Percentiles rank a stretch among this genome's conserved stretches.
phyloP scores from a whole-genome alignment of 2,888 invertebrate genomes.

The Doris montereyensis region DNA sequence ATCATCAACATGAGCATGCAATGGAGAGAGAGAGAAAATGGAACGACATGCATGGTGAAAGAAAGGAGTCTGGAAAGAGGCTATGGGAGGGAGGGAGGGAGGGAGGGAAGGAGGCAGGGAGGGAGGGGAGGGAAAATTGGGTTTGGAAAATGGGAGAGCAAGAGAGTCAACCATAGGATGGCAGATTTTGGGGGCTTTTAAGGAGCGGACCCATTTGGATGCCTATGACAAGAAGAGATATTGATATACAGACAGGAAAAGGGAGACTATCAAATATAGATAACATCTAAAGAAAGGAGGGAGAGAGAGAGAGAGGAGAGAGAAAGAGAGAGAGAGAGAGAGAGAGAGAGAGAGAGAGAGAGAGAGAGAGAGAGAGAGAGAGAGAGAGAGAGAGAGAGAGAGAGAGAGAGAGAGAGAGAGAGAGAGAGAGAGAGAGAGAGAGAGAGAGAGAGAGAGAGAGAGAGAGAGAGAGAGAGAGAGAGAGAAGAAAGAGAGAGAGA shows the following conservation, averaged over 20 bases:
- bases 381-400: not conserved
- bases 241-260: no score
- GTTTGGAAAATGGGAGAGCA: not conserved
- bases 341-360: not conserved
- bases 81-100: no score
- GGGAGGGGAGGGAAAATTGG: not conserved
- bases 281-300: not conserved
- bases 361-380: not conserved
- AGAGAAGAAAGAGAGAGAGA: not conserved
- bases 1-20: no score
- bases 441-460: not conserved
- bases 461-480: not conserved
- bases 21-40: no score
- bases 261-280: no score
- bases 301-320: not conserved
- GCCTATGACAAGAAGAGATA: no score
- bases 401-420: not conserved
- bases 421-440: not conserved
- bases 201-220: not conserved
- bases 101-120: not conserved
- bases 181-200: not conserved
- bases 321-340: not conserved
- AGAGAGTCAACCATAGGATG: not conserved
- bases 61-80: not conserved
- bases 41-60: slow-evolving; percentile 26